A percentile compares a stretch with the other conserved stretches of the same genome.
Evolutionary conservation across 2,888 invertebrate genomes (phyloP).

Genomic region (Dynastes grantii): DNA sequence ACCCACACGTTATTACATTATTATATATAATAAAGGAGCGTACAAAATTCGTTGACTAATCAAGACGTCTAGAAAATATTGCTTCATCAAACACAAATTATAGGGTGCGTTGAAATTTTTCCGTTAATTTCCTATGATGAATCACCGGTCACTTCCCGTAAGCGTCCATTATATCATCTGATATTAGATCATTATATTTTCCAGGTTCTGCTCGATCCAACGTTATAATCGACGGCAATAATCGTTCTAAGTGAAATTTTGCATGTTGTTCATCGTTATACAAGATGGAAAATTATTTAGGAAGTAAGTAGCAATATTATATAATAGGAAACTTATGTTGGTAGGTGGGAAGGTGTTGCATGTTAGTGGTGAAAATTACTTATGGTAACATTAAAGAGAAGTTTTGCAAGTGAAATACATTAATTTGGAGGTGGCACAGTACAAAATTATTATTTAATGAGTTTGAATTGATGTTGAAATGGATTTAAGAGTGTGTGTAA

Average conservation of each 20-base stretch:
- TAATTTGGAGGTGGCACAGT: background rate
- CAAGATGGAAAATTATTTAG: conserved; percentile 11
- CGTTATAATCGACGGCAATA: conserved; percentile 6
- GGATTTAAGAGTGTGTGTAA: too few species aligned
- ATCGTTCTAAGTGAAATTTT: conserved; percentile 31
- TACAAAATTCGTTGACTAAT: background rate
- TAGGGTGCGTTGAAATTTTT: background rate
- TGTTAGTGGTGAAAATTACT: conserved; percentile 13
- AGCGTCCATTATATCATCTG: background rate
- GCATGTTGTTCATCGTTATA: conserved; percentile 20
- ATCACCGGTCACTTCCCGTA: background rate
- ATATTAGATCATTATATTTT: conserved; percentile 2
- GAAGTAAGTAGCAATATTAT: background rate
- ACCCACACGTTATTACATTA: background rate
- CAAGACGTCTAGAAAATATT: conserved; percentile 12
- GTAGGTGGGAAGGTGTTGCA: background rate
- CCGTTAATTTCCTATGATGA: conserved; percentile 23
- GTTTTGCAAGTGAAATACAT: background rate
- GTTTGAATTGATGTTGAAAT: too few species aligned
- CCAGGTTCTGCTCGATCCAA: conserved; percentile 4
- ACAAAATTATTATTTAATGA: too few species aligned
- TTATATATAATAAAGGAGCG: background rate
- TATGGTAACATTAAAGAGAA: background rate
- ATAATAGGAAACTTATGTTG: background rate
- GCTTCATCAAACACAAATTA: conserved; percentile 2